Conservation (phyloP, 2,797 vertebrate species). For the Pangasius krempfi region DNA sequence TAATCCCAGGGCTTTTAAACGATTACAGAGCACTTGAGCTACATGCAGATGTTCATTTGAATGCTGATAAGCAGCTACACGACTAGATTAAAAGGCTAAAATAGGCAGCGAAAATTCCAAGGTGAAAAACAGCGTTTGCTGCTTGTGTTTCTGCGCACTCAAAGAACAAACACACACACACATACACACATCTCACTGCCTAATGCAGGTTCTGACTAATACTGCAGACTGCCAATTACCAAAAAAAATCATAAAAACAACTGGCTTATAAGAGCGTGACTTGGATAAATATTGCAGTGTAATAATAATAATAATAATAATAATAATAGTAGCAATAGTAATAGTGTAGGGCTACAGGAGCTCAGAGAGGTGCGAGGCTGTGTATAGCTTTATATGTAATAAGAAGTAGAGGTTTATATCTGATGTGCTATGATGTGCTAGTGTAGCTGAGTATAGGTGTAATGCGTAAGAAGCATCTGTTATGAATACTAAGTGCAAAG, state of each 20-base stretch:
- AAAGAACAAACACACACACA: too few species aligned
- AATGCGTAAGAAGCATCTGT: too few species aligned
- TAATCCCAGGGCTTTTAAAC: slow-evolving; percentile 69
- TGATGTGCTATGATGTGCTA: not conserved
- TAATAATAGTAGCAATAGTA: not conserved
- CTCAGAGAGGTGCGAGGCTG: not conserved
- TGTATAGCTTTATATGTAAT: not conserved
- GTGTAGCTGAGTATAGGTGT: not conserved
- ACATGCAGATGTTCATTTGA: slow-evolving; percentile 75
- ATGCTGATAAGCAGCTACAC: slow-evolving; percentile 78
- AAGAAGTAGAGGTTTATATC: not conserved
- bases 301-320: not conserved
- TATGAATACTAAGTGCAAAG: not conserved
- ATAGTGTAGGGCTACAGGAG: not conserved
- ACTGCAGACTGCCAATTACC: not conserved
- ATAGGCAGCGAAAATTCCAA: slow-evolving; percentile 69
- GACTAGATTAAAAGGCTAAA: slow-evolving; percentile 73
- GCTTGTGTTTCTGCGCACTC: not conserved
- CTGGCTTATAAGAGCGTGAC: not conserved
- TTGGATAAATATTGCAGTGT: not conserved
- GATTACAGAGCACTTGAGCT: slow-evolving; percentile 72
- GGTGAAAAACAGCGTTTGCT: slow-evolving; percentile 18
- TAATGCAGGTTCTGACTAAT: not conserved
- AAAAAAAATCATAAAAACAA: not conserved
- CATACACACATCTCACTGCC: not conserved